Evolutionary conservation across 2,113 vertebrate genomes (phyloP), one percentile per base, ranked within the genome.

Genomic region (Chamaea fasciata): DNA sequence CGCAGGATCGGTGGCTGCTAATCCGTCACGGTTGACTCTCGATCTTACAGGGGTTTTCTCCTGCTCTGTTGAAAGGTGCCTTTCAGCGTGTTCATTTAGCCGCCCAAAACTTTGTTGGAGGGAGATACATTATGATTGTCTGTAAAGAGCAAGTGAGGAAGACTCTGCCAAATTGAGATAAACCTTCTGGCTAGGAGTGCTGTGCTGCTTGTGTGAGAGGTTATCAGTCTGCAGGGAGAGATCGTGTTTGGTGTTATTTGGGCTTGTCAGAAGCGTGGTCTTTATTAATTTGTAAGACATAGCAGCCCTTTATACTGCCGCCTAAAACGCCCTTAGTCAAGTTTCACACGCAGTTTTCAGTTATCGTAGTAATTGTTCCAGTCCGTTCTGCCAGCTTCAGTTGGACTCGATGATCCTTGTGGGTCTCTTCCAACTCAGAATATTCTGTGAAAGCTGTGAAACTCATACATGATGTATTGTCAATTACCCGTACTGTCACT

Each of bases 1-100:
- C 57, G 0, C 30, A 13, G 55, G 3, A 11, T 15, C 57, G 0
- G 13, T 13, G 67, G 10, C 17, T 22, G 1, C 26, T 11, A 0
- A 6, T n/a, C 67, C 4, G 1, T 21, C 77, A 1, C 11, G 3
- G 8, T 11, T 14, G 21, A 15, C 12, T 56, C 52, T 14, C 7
- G 5, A 21, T 4, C 7, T 22, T 39, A 3, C 2, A 44, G 41
- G 57, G 46, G 1, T 83, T 68, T 46, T 64, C 33, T 56, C 7
- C 22, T 7, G 6, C 17, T 23, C 11, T 2, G 1, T 37, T 8
- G 22, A 30, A 71, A 44, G 23, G 9, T 28, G 13, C 22, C 28
- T 69, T 60, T 27, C 41, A 9, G 0, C 22, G 4, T 20, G 15
- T 59, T n/a, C 17, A 1, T 75, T 41, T 52, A 55, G 63, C 14